Conservation (phyloP, 2,888 invertebrate genomes). For the Ethmia dodecea region DNA sequence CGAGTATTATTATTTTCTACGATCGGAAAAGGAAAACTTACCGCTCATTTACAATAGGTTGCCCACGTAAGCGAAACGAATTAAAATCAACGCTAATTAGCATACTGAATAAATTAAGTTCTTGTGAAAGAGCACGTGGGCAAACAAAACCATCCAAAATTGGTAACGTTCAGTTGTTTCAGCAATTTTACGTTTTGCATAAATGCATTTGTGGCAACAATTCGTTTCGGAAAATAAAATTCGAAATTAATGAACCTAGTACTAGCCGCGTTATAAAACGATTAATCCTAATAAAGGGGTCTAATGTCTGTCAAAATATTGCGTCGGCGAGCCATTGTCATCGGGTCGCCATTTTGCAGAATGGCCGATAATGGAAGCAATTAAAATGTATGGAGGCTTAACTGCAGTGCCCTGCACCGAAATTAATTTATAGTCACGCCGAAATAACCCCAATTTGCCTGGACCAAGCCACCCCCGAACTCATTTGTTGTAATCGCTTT, state of each 20-base stretch:
- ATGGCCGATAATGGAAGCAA: slow-evolving; percentile 73
- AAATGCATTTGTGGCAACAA: not conserved
- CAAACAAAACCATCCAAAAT: slow-evolving; percentile 16
- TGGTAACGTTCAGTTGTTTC: not conserved
- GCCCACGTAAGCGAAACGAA: slow-evolving; percentile 26
- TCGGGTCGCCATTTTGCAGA: slow-evolving; percentile 60
- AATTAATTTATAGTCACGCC: slow-evolving; percentile 72
- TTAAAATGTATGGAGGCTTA: slow-evolving; percentile 77
- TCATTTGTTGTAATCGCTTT: slow-evolving; percentile 38
- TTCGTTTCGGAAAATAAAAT: not conserved
- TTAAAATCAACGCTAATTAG: slow-evolving; percentile 32
- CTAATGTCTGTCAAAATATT: slow-evolving; percentile 34
- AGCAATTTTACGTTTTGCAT: slow-evolving; percentile 1
- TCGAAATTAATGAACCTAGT: not conserved
- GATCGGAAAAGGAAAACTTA: no score
- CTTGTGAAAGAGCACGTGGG: slow-evolving; percentile 29
- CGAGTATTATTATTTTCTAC: no score
- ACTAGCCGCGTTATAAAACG: slow-evolving; percentile 8
- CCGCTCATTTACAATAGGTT: slow-evolving; percentile 25
- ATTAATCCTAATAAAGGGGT: slow-evolving; percentile 35
- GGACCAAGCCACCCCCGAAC: slow-evolving; percentile 20
- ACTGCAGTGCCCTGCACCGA: slow-evolving; percentile 69
- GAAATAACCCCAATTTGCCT: slow-evolving; percentile 58
- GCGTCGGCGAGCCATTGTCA: slow-evolving; percentile 51
- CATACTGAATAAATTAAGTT: slow-evolving; percentile 38